A percentile compares a stretch with the other conserved stretches of the same genome.
phyloP scores from a whole-genome alignment of 2,113 vertebrate genomes.

The Andinoacara biseriatus region DNA sequence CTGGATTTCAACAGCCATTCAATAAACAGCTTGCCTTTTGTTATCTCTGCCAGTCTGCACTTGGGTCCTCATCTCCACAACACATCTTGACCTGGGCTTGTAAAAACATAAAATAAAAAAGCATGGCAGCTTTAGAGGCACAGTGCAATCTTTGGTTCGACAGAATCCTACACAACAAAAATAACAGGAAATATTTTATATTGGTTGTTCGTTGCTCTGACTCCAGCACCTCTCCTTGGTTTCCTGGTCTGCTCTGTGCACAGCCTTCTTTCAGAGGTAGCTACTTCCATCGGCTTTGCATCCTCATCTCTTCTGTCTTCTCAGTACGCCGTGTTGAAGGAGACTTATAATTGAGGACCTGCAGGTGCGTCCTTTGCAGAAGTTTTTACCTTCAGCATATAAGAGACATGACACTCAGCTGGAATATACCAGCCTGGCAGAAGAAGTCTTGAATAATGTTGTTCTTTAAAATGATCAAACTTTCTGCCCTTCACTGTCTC shows the following conservation, averaged over 20 bases:
- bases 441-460: neutral
- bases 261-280: neutral
- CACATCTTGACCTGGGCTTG: neutral
- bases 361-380: neutral
- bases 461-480: neutral
- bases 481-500: neutral
- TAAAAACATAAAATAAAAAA: neutral
- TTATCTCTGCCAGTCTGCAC: too few species aligned
- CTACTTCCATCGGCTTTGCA: neutral
- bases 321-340: neutral
- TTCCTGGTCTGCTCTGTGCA: neutral
- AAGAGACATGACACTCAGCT: neutral
- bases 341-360: fast-evolving
- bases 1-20: too few species aligned
- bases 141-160: neutral
- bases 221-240: neutral
- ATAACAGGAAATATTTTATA: neutral
- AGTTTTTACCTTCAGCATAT: neutral
- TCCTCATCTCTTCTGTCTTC: too few species aligned
- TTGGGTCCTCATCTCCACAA: too few species aligned
- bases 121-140: neutral
- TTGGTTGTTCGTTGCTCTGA: neutral
- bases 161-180: neutral
- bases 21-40: too few species aligned
- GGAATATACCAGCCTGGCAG: too few species aligned